Conservation (phyloP, 2,888 invertebrate genomes). For the Sipunculus nudus region DNA sequence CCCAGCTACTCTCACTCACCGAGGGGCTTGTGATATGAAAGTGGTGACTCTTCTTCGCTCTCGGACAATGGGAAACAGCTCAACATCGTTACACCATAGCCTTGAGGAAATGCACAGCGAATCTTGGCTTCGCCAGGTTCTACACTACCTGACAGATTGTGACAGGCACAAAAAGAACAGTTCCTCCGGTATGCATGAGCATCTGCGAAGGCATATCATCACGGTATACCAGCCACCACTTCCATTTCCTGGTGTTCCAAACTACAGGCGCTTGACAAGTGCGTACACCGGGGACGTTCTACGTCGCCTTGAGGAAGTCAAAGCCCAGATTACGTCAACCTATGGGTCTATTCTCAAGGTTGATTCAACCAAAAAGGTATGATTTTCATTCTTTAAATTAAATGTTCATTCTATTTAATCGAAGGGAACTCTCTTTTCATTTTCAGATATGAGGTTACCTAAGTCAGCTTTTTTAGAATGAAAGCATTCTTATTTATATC, state of each 20-base stretch:
- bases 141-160: constrained; percentile 27
- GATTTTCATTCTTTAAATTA: no score
- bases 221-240: constrained; percentile 14
- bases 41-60: constrained; percentile 31
- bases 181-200: no score
- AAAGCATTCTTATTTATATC: no score
- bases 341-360: constrained; percentile 44
- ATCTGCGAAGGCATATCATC: not conserved
- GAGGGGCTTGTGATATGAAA: constrained; percentile 32
- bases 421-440: no score
- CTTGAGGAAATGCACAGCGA: constrained; percentile 39
- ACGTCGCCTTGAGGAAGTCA: constrained; percentile 34
- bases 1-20: constrained; percentile 38
- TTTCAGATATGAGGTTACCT: no score
- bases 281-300: constrained; percentile 37
- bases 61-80: constrained; percentile 40
- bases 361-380: constrained; percentile 47
- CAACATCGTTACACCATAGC: constrained; percentile 29
- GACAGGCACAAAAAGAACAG: not conserved
- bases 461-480: no score
- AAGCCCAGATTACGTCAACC: constrained; percentile 41
- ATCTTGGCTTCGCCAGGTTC: constrained; percentile 16
- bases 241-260: constrained; percentile 18
- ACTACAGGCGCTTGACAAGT: constrained; percentile 37
- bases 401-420: no score